A percentile compares a stretch with the other conserved stretches of the same genome.
phyloP scores from a whole-genome alignment of 2,888 invertebrate genomes.

The Lepidochrysops patricia region DNA sequence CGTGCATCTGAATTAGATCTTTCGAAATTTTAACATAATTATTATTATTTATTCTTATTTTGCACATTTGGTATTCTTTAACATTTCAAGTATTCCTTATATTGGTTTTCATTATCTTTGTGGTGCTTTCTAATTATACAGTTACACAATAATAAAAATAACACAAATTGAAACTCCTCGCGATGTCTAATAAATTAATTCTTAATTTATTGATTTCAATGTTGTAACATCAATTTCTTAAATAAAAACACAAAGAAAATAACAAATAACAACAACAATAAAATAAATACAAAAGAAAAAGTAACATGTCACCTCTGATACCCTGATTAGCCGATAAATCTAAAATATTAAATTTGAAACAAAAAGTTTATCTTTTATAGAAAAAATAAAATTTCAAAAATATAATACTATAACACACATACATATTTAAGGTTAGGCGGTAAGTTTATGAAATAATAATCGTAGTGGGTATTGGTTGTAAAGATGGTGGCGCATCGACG shows the following conservation, averaged over 20 bases:
- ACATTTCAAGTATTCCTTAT: no score
- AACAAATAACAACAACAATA: no score
- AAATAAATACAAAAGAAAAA: no score
- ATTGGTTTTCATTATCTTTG: no score
- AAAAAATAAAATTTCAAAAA: conserved; percentile 3
- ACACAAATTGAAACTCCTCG: no score
- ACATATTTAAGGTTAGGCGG: background rate
- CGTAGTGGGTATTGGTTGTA: background rate
- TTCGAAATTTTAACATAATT: no score
- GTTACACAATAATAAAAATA: no score
- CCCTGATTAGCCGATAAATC: background rate
- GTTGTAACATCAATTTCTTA: background rate
- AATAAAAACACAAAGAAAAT: background rate
- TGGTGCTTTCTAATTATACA: no score
- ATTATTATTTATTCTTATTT: no score
- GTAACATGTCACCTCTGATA: background rate
- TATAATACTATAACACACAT: background rate
- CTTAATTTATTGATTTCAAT: background rate
- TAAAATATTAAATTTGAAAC: conserved; percentile 4
- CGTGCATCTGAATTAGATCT: no score
- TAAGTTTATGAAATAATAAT: background rate
- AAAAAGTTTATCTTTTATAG: conserved; percentile 8
- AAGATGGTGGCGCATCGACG: background rate
- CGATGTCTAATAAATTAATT: background rate
- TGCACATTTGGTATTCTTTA: background rate